A percentile compares a stretch with the other conserved stretches of the same genome.
phyloP scores from a whole-genome alignment of 2,797 vertebrate genomes.

The Liparis tanakae region DNA sequence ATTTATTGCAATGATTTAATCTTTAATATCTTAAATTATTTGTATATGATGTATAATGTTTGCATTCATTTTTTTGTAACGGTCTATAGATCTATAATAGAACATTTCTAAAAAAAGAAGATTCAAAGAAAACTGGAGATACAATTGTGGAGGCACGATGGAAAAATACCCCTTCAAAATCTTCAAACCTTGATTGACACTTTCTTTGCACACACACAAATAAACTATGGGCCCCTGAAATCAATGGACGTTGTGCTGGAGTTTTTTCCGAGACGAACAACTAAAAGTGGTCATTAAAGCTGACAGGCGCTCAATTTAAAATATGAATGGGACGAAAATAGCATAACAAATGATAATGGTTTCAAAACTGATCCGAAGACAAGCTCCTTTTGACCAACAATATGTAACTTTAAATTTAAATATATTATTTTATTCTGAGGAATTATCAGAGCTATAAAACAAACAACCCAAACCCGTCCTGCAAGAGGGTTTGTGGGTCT shows the following conservation, averaged over 20 bases:
- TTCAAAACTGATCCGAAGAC: not conserved
- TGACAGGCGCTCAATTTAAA: too few relatives aligned
- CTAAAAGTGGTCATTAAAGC: too few relatives aligned
- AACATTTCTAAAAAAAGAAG: not conserved
- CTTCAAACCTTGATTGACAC: not conserved
- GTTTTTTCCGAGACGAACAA: too few relatives aligned
- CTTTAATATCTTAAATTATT: not conserved
- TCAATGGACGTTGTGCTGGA: not conserved
- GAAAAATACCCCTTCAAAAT: not conserved
- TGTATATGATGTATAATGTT: not conserved
- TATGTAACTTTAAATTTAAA: not conserved
- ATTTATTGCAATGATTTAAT: not conserved
- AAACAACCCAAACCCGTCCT: not conserved
- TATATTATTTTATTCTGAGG: not conserved
- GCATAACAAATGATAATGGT: not conserved
- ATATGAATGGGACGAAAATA: not conserved
- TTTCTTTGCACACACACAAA: not conserved
- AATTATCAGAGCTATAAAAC: not conserved
- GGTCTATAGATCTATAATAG: not conserved
- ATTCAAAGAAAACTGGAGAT: too few relatives aligned
- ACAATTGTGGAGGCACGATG: not conserved
- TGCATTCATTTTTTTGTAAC: not conserved
- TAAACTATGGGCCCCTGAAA: not conserved
- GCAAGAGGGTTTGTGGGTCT: not conserved
- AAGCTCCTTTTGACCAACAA: not conserved